phyloP scores from a whole-genome alignment of 2,797 vertebrate genomes.

The Anguilla marmorata region DNA sequence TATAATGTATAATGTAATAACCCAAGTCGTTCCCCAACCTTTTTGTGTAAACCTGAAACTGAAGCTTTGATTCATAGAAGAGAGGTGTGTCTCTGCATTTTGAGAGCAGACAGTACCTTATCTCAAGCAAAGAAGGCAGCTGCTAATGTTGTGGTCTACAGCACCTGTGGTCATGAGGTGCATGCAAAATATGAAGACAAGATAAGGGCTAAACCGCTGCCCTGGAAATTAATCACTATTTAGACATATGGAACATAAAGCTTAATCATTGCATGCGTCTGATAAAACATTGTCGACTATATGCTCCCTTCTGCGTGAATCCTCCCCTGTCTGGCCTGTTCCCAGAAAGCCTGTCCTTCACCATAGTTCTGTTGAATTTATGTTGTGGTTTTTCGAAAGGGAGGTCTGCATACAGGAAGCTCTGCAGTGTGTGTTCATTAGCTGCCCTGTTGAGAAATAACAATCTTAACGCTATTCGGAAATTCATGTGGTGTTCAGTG shows the following conservation, averaged over 20 bases:
- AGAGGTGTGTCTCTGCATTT: not conserved
- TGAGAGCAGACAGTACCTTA: not conserved
- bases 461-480: not conserved
- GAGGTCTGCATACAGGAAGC: not conserved
- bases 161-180: not conserved
- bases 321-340: not conserved
- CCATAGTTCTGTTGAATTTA: not conserved
- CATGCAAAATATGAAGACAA: not conserved
- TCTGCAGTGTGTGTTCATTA: not conserved
- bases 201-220: not conserved
- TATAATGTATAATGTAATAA: not conserved
- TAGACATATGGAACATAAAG: not conserved
- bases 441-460: not conserved
- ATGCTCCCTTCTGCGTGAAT: not conserved
- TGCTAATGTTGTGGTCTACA: not conserved
- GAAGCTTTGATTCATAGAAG: not conserved
- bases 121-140: not conserved
- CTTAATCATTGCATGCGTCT: not conserved
- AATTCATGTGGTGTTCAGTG: not conserved
- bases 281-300: not conserved
- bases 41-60: not conserved
- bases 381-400: not conserved
- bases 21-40: not conserved
- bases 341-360: not conserved
- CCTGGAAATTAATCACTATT: not conserved